Evolutionary conservation across 2,888 invertebrate species (phyloP).

Genomic region (Ectobius pallidus): DNA sequence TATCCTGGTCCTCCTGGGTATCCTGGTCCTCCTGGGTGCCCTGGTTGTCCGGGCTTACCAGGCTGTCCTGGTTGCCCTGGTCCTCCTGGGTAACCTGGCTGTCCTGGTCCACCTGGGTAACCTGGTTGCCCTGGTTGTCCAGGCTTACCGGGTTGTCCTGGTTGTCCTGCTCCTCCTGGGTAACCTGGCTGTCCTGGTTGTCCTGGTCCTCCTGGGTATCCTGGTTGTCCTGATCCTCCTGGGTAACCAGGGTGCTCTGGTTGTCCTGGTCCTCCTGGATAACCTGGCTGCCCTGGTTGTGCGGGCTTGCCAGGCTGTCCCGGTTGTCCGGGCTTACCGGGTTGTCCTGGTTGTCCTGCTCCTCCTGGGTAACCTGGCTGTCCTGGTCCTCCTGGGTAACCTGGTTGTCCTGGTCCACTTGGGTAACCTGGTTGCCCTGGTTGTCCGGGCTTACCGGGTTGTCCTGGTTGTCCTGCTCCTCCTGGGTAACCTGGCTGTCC

Average conservation of each 20-base stretch:
- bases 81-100: not conserved
- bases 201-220: not conserved
- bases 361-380: not conserved
- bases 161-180: not conserved
- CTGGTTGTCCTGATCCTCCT: not conserved
- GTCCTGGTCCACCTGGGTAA: not conserved
- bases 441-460: not conserved
- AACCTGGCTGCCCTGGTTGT: not conserved
- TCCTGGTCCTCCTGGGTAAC: not conserved
- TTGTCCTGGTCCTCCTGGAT: not conserved
- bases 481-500: not conserved
- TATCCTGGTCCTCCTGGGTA: not conserved
- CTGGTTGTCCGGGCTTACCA: not conserved
- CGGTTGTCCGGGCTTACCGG: not conserved
- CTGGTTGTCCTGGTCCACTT: not conserved
- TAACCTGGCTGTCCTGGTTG: slow-evolving; percentile 2
- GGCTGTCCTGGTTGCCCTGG: not conserved
- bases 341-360: not conserved
- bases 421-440: not conserved
- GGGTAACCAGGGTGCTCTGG: not conserved
- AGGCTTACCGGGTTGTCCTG: not conserved
- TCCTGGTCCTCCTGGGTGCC: not conserved
- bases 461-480: not conserved
- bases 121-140: slow-evolving; percentile 3
- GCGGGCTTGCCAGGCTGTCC: not conserved